A percentile compares a stretch with the other conserved stretches of the same genome.
Evolutionary conservation across 2,888 invertebrate genomes (phyloP).

Genomic region (Sympetrum striolatum): DNA sequence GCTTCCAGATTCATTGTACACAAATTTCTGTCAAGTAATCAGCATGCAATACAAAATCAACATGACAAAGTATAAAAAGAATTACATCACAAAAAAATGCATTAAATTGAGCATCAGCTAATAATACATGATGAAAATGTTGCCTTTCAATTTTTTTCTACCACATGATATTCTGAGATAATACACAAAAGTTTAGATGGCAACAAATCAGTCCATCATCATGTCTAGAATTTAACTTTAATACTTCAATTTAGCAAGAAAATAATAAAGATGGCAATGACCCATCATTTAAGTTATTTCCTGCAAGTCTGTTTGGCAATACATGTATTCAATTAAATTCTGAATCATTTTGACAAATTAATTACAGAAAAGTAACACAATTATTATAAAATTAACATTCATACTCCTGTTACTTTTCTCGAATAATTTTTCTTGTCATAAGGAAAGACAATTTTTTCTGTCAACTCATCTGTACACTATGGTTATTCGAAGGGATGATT

Average conservation of each 20-base stretch:
- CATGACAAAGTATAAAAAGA: conserved; percentile 2
- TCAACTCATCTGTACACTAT: neutral
- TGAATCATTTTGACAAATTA: no score
- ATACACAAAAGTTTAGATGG: neutral
- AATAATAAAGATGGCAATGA: neutral
- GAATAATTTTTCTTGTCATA: no score
- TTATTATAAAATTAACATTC: no score
- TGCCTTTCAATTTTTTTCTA: neutral
- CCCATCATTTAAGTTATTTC: neutral
- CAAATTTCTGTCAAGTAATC: conserved; percentile 6
- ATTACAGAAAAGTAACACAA: no score
- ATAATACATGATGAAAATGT: conserved; percentile 14
- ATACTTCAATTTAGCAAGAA: neutral
- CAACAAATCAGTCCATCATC: conserved; percentile 8
- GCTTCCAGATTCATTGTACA: conserved; percentile 35
- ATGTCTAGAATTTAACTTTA: neutral
- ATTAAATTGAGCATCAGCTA: conserved; percentile 36
- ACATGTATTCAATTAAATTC: no score
- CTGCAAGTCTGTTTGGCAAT: neutral
- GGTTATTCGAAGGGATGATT: neutral
- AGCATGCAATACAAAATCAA: neutral
- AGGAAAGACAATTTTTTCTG: neutral
- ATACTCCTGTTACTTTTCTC: no score
- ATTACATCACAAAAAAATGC: conserved; percentile 14
- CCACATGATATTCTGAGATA: neutral